A percentile compares a stretch with the other conserved stretches of the same genome.
phyloP scores from a whole-genome alignment of 2,113 vertebrate genomes.

The Arvicanthis niloticus region DNA sequence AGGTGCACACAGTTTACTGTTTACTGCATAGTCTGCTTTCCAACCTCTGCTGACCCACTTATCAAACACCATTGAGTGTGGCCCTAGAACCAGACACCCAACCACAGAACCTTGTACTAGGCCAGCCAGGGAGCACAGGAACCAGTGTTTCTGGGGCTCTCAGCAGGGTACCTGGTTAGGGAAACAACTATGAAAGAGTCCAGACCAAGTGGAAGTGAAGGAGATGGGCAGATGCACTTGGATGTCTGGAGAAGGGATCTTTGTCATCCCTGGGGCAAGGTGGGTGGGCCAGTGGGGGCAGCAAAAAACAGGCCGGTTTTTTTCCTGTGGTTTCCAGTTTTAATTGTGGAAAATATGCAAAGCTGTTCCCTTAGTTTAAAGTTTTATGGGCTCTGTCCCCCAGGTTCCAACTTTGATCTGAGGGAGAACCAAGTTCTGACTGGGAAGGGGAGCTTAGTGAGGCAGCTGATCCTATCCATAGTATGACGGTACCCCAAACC shows the following conservation, averaged over 20 bases:
- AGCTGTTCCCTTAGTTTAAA: not conserved
- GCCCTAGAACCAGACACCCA: not conserved
- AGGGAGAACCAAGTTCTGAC: not conserved
- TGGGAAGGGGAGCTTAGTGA: too few relatives aligned
- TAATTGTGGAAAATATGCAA: conserved; percentile 12
- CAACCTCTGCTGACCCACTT: not conserved
- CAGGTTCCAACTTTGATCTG: not conserved
- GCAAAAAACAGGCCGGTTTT: not conserved
- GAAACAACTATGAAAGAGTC: not conserved
- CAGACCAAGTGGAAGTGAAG: not conserved
- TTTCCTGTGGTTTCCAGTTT: conserved; percentile 23
- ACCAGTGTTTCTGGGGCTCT: not conserved
- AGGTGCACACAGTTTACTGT: not conserved
- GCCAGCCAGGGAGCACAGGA: not conserved
- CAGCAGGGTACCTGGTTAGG: not conserved
- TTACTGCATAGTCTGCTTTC: not conserved
- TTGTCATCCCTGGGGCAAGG: not conserved
- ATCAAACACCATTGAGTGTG: not conserved
- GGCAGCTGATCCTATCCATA: not conserved
- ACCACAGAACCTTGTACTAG: not conserved
- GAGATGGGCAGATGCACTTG: not conserved
- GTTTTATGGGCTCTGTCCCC: not conserved
- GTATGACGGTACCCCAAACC: not conserved
- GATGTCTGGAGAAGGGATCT: not conserved
- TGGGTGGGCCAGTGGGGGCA: not conserved